phyloP scores from a whole-genome alignment of 2,113 vertebrate species.

The Odontophorus gujanensis region DNA sequence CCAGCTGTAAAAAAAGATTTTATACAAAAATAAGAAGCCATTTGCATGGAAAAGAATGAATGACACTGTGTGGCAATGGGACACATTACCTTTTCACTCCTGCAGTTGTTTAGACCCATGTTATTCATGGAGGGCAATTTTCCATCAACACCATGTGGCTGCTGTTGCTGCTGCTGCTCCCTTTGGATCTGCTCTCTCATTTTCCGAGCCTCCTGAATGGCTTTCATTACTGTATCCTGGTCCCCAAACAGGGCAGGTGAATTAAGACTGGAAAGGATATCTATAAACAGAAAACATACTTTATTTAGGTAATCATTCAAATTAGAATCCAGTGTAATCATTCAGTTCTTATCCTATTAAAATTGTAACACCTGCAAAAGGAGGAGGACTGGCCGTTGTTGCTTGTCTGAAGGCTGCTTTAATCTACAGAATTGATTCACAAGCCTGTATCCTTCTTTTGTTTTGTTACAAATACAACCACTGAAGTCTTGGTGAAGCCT shows the following conservation, averaged over 20 bases:
- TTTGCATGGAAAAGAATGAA: background rate
- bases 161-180: constrained; percentile 86
- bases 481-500: background rate
- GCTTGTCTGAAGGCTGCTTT: background rate
- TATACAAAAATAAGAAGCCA: constrained; percentile 2
- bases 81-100: constrained; percentile 90
- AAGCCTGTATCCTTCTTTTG: background rate
- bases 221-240: constrained; percentile 99
- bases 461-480: background rate
- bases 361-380: background rate
- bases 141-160: constrained; percentile 90
- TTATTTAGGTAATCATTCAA: background rate
- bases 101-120: constrained; percentile 95
- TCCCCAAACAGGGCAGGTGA: constrained; percentile 97
- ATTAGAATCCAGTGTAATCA: background rate
- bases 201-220: constrained; percentile 98
- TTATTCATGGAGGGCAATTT: constrained; percentile 91
- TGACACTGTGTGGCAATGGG: background rate
- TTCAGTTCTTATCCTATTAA: background rate
- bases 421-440: background rate
- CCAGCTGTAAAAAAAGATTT: constrained; percentile 4
- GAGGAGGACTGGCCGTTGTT: background rate
- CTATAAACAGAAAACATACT: constrained; percentile 74
- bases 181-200: constrained; percentile 98
- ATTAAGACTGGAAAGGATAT: constrained; percentile 99